These are phyloP conservation scores for Phylloscopus whistleri DNA, from an alignment of 2,113 vertebrate genomes.

Conservation along the genomic window DNA sequence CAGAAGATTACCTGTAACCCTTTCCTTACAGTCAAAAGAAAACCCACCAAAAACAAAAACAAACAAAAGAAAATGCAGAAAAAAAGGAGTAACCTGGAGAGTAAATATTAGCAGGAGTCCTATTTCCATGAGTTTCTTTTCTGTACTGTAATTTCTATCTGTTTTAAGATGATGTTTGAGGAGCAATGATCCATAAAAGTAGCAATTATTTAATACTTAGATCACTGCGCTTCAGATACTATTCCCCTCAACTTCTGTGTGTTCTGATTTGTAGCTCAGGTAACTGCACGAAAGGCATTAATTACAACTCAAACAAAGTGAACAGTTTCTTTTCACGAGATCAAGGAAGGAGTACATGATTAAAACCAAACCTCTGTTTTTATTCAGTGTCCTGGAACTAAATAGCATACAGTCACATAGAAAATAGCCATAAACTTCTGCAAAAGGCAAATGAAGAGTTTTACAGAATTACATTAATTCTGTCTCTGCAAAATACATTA, in stretches of 20 bases:
- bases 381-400: not conserved
- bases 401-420: not conserved
- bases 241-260: not conserved
- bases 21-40: not conserved
- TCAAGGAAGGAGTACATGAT: not conserved
- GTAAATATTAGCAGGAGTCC: not conserved
- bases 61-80: not conserved
- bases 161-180: not conserved
- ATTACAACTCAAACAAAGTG: not conserved
- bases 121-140: not conserved
- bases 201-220: conserved; percentile 19
- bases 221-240: not conserved
- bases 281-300: not conserved
- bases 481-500: not conserved
- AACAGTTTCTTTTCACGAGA: not conserved
- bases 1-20: not conserved
- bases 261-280: not conserved
- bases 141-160: not conserved
- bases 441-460: not conserved
- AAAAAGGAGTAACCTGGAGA: not conserved
- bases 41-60: not conserved
- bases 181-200: not conserved
- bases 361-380: not conserved
- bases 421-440: not conserved
- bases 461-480: not conserved